A percentile compares a stretch with the other conserved stretches of the same genome.
Conservation (phyloP, 2,113 vertebrate species). For the Callopanchax toddi region DNA sequence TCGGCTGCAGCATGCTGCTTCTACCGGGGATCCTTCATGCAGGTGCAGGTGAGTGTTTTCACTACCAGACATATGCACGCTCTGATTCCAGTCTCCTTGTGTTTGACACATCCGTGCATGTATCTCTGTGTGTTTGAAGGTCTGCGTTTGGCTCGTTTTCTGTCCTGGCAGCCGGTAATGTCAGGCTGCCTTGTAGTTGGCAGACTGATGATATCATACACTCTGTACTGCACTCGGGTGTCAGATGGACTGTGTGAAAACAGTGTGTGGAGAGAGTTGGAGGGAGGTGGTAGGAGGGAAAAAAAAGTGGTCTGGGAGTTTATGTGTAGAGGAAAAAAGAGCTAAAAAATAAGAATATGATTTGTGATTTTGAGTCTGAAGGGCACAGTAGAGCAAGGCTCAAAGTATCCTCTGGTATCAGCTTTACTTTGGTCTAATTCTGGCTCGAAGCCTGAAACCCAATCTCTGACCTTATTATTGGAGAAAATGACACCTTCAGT, state of each 20-base stretch:
- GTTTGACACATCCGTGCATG: slow-evolving; percentile 14
- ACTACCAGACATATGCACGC: neutral
- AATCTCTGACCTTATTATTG: slow-evolving; percentile 63
- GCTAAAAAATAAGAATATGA: slow-evolving; percentile 5
- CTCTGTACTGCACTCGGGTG: slow-evolving; percentile 39
- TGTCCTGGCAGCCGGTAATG: slow-evolving; percentile 50
- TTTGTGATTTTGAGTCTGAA: slow-evolving; percentile 11
- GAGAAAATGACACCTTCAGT: slow-evolving; percentile 39
- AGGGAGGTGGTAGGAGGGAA: slow-evolving; percentile 6
- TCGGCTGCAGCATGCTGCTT: slow-evolving; percentile 98
- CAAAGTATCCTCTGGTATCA: slow-evolving; percentile 52
- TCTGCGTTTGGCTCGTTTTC: slow-evolving; percentile 43
- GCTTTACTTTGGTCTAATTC: slow-evolving; percentile 68
- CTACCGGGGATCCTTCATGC: slow-evolving; percentile 97
- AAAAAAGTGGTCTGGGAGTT: neutral
- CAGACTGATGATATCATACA: slow-evolving; percentile 66
- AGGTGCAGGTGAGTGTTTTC: slow-evolving; percentile 91
- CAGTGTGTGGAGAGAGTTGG: slow-evolving; percentile 20
- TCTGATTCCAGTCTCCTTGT: slow-evolving; percentile 8
- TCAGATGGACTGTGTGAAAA: slow-evolving; percentile 50
- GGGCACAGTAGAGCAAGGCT: slow-evolving; percentile 27
- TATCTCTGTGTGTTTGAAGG: slow-evolving; percentile 31
- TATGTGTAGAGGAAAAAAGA: neutral
- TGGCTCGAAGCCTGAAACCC: slow-evolving; percentile 58
- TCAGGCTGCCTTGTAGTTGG: slow-evolving; percentile 45